Base-by-base conservation (phyloP, 2,113 vertebrate species). In the Pelecanoides urinatrix region DNA sequence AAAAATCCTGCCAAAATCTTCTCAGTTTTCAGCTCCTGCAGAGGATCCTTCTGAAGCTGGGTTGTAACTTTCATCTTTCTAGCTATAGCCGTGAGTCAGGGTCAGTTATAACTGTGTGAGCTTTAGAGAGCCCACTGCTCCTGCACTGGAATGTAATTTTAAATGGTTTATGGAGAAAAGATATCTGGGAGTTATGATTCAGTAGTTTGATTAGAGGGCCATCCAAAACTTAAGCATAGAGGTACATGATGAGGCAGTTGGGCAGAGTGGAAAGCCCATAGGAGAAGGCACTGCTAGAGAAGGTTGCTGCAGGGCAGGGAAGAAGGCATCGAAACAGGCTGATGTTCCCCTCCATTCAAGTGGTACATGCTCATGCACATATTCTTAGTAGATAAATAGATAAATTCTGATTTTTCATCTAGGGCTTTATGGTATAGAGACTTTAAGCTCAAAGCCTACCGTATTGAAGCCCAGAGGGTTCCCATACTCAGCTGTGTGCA, bases 201-300 rank as follows among this genome's bases (percentile, higher is more conserved):
- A 50, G 13, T 49, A 53, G 11, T 71, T 61, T 70, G 14, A 58
- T 58, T 73, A 86, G 34, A 58, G 13, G 11, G 3, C 14, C 27
- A 70, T 12, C 13, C 63, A 56, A 73, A 91, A 76, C 36, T 44
- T 91, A 49, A 89, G 7, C 34, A 16, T 2, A 40, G 76, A 71
- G 5, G 12, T 52, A 36, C 14, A 19, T 4, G 5, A n/a, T 13
- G 27, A 76, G 17, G 44, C 9, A 12, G 22, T 61, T 44, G 10
- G 16, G 15, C 29, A 56, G 26, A 7, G 44, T 76, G 30, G 16
- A 74, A 83, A 86, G 17, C 23, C 38, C 0, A 0, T 18, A 32
- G 68, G 30, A 78, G 38, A 66, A 59, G 9, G 9, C 61, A n/a
- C 18, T 76, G n/a, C 8, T 53, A 13, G 34, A 68, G 25, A 20